These are phyloP conservation scores for Orius insidiosus DNA, from an alignment of 1,140 invertebrate genomes.

Conservation along the genomic window DNA sequence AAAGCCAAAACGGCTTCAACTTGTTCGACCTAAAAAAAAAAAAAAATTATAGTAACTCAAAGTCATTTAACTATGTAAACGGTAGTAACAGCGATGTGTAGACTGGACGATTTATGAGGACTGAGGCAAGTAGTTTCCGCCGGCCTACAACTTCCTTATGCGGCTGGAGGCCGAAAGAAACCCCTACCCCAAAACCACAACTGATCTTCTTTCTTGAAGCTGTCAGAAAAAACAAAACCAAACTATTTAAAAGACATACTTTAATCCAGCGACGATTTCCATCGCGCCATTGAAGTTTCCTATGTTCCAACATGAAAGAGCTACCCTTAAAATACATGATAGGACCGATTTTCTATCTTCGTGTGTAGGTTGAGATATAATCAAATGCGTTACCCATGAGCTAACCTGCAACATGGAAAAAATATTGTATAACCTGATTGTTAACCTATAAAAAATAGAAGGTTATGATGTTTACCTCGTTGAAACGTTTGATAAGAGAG, in stretches of 20 bases:
- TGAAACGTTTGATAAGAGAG: conserved; percentile 69
- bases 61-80: background rate
- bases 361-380: conserved; percentile 63
- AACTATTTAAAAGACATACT: conserved; percentile 53
- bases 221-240: background rate
- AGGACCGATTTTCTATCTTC: conserved; percentile 78
- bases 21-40: conserved; percentile 60
- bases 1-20: conserved; percentile 81
- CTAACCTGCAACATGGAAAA: conserved; percentile 49
- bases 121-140: conserved; percentile 61
- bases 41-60: background rate
- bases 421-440: too few relatives aligned
- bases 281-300: conserved; percentile 93
- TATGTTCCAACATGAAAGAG: conserved; percentile 80
- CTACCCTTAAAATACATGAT: conserved; percentile 73
- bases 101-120: background rate
- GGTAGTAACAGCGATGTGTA: background rate
- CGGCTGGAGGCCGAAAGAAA: conserved; percentile 85
- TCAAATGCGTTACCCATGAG: conserved; percentile 83
- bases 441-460: too few relatives aligned
- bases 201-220: background rate
- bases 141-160: conserved; percentile 61
- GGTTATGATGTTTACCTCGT: conserved; percentile 49
- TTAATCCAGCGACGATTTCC: conserved; percentile 86
- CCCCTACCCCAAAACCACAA: conserved; percentile 35